Base-by-base conservation (phyloP, 2,888 invertebrate species). In the Mesorhabditis spiculigera region DNA sequence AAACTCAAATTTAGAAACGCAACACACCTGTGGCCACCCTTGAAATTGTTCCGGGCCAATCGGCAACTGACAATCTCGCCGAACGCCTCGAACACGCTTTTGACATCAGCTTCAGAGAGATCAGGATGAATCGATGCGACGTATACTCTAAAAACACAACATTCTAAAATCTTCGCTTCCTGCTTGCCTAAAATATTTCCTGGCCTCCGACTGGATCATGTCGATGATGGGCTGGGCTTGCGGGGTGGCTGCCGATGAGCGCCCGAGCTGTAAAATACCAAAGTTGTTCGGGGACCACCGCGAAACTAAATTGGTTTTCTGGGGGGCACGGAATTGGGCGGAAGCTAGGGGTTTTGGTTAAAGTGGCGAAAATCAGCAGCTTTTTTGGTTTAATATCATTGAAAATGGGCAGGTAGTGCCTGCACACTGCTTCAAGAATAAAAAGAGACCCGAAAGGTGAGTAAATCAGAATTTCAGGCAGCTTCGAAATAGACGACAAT, bases 171-270 rank as follows among this genome's bases (percentile, higher is more conserved):
- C 88, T 95, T 95, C 16, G 95, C 95, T 88, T 97, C n/a, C n/a
- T 68, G 16, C 65, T 43, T 44, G 75, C 77, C 77, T 66, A 61
- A 72, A 73, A 67, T 77, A 78, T 43, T 78, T 77, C 88, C 95
- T 96, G 13, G 97, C 95, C 87, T 99, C 98, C 86, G 94, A 94
- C 85, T 95, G 95, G 77, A 98, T 93, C 89, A 95, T 95, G 86
- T 98, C 96, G 83, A 99, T 98, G 71, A 98, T 95, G 13, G 95
- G 95, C 87, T 97, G 96, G n/a, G 97, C 97, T 88, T 98, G 97
- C 3, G 97, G 96, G 96, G 97, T 97, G 87, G 97, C 97, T 81
- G 93, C 68, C 16, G 73, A 94, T 0, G 97, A 96, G 66, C 96
- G 90, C 13, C 96, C 96, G 68, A 97, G 95, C 86, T 89, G 28